Evolutionary conservation across 2,797 vertebrate genomes (phyloP).

Genomic region (Gymnocypris eckloni): DNA sequence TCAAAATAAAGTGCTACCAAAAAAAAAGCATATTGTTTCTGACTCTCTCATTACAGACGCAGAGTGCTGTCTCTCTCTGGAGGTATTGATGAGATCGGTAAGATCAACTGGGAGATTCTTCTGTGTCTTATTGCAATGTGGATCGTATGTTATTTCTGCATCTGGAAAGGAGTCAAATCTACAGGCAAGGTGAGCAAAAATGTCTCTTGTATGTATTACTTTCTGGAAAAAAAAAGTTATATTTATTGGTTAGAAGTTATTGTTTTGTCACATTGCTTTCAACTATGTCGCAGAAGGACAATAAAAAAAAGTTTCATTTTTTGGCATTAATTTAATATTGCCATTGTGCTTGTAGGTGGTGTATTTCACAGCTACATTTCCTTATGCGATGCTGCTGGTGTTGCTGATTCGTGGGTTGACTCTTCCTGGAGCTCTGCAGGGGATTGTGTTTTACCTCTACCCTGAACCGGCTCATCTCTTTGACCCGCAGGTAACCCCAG

Average conservation of each 20-base stretch:
- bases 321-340: neutral
- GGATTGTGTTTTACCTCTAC: constrained; percentile 75
- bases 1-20: neutral
- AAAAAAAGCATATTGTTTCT: neutral
- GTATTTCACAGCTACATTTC: constrained; percentile 79
- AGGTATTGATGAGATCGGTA: constrained; percentile 71
- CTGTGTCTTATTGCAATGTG: constrained; percentile 73
- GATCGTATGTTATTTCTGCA: constrained; percentile 73
- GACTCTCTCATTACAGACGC: neutral
- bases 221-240: too few relatives aligned
- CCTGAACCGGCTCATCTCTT: constrained; percentile 71
- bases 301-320: neutral
- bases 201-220: neutral
- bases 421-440: constrained; percentile 76
- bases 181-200: constrained; percentile 74
- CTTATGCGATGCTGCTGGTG: constrained; percentile 75
- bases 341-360: constrained; percentile 69
- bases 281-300: neutral
- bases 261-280: neutral
- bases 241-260: neutral
- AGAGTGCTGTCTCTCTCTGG: constrained; percentile 32
- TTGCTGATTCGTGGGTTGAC: constrained; percentile 76
- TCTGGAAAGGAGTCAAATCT: constrained; percentile 81
- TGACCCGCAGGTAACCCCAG: constrained; percentile 72
- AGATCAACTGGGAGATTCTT: constrained; percentile 75